Percentiles rank a stretch among this genome's conserved stretches.
Conservation (phyloP, 2,888 invertebrate species). For the Lepeophtheirus nordmannii region DNA sequence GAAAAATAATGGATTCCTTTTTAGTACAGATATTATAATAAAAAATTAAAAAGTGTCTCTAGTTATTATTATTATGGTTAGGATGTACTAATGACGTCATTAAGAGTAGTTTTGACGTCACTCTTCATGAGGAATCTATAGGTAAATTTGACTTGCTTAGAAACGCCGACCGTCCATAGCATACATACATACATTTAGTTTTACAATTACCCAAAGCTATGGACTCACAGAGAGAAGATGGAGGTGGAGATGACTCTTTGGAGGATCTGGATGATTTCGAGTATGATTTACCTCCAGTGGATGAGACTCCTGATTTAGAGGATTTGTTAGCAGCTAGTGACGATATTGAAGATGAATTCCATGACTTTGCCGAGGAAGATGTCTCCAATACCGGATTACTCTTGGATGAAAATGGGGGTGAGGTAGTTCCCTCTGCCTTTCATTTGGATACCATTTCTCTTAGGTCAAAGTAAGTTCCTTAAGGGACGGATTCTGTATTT, state of each 20-base stretch:
- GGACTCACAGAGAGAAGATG: conserved; percentile 1
- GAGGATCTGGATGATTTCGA: conserved; percentile 53
- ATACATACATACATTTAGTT: no score
- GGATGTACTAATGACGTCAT: no score
- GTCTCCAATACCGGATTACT: conserved; percentile 24
- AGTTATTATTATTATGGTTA: no score
- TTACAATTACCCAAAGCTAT: no score
- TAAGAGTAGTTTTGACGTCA: no score
- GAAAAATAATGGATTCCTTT: no score
- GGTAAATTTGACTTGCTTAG: no score
- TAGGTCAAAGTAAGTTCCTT: background rate
- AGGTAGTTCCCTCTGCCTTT: conserved; percentile 17
- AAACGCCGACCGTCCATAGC: no score
- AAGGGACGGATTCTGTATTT: background rate
- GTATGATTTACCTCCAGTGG: conserved; percentile 60
- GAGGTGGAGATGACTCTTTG: background rate
- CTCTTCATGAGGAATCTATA: no score
- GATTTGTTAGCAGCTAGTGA: conserved; percentile 57
- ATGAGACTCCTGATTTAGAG: conserved; percentile 57
- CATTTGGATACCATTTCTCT: conserved; percentile 25
- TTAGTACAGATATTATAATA: no score
- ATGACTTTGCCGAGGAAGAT: conserved; percentile 30
- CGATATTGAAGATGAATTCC: conserved; percentile 31
- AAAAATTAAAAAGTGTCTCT: no score
- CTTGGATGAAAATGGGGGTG: background rate